These are phyloP conservation scores for Molorchus minor DNA, from an alignment of 2,888 invertebrate genomes.

Conservation along the genomic window DNA sequence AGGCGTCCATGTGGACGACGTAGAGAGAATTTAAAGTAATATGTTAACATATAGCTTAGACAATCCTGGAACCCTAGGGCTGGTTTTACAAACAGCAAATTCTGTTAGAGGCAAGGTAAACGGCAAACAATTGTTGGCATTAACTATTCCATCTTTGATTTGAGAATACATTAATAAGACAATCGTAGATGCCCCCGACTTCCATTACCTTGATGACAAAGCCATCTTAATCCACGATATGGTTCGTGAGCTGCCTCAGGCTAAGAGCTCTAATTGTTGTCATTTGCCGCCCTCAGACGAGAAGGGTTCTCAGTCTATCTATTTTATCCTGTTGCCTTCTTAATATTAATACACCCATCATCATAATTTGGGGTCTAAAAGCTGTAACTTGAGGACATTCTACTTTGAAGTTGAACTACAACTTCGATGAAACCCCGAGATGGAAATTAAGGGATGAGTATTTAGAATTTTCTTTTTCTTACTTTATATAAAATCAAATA, in stretches of 20 bases:
- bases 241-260: conserved; percentile 52
- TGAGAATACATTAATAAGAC: conserved; percentile 61
- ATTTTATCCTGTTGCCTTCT: conserved; percentile 46
- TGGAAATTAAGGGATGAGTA: conserved; percentile 16
- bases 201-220: conserved; percentile 63
- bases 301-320: conserved; percentile 39
- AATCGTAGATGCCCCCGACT: conserved; percentile 58
- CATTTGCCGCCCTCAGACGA: conserved; percentile 51
- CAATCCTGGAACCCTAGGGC: conserved; percentile 4
- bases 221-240: conserved; percentile 59
- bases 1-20: too few species aligned
- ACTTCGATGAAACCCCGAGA: conserved; percentile 33
- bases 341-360: conserved; percentile 55
- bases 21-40: too few species aligned
- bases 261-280: conserved; percentile 60
- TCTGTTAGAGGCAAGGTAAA: conserved; percentile 21
- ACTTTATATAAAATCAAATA: too few species aligned
- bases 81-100: conserved; percentile 16
- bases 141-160: conserved; percentile 62
- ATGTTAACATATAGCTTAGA: too few species aligned
- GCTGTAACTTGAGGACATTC: conserved; percentile 46
- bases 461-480: too few species aligned
- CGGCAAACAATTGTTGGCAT: conserved; percentile 57
- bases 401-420: conserved; percentile 37
- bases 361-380: conserved; percentile 52